phyloP scores from a whole-genome alignment of 1,140 invertebrate genomes.

The Micrasema minimum region DNA sequence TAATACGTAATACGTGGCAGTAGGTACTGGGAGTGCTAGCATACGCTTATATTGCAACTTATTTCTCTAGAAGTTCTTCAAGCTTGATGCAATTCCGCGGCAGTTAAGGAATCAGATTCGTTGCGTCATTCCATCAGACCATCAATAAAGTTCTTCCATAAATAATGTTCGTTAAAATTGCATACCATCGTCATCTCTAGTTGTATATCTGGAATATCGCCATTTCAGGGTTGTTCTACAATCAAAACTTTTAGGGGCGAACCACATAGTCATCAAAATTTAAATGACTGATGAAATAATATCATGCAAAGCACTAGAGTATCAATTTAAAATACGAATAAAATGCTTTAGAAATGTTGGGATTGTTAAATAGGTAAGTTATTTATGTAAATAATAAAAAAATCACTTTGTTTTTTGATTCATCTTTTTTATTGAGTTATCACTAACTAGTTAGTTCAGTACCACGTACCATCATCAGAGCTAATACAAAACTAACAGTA shows the following conservation, averaged over 20 bases:
- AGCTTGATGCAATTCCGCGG: constrained; percentile 47
- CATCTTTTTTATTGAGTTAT: too few species aligned
- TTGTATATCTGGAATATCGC: constrained; percentile 46
- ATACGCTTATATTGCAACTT: constrained; percentile 36
- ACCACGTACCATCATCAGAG: too few species aligned
- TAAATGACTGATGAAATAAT: too few species aligned
- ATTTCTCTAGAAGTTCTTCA: constrained; percentile 42
- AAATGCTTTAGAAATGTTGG: too few species aligned
- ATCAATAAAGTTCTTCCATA: constrained; percentile 51
- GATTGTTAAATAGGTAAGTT: too few species aligned
- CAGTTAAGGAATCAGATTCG: constrained; percentile 51
- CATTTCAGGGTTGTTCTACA: constrained; percentile 1
- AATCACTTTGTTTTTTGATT: too few species aligned
- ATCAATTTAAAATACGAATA: too few species aligned
- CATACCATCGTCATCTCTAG: constrained; percentile 49
- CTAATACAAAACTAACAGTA: too few species aligned
- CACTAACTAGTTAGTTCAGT: too few species aligned
- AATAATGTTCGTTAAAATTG: constrained; percentile 54
- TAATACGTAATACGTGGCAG: background rate
- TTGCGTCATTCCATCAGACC: constrained; percentile 51
- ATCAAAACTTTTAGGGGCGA: constrained; percentile 16
- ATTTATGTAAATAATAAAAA: too few species aligned
- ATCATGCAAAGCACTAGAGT: too few species aligned
- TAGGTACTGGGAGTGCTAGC: background rate
- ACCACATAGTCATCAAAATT: too few species aligned